Conservation (phyloP, 2,113 vertebrate genomes). For the Ophthalmolycus amberensis region DNA sequence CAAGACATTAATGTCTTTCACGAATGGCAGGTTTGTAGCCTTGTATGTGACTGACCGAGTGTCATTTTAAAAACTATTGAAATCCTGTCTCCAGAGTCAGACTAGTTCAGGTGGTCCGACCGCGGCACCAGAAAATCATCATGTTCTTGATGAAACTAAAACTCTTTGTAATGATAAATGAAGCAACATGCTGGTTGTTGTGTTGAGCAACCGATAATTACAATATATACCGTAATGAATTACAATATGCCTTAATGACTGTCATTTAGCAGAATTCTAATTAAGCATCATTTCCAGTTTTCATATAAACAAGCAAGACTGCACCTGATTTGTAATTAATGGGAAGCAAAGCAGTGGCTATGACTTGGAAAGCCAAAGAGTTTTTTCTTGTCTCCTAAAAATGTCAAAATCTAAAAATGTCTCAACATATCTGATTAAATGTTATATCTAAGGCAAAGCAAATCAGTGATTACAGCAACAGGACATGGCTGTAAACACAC, state of each 20-base stretch:
- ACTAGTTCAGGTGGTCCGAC: slow-evolving; percentile 37
- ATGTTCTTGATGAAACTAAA: slow-evolving; percentile 37
- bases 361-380: neutral
- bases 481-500: neutral
- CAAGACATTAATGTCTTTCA: neutral
- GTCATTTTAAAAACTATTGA: neutral
- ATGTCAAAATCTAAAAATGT: slow-evolving; percentile 7
- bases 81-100: neutral
- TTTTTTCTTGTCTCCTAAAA: neutral
- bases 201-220: slow-evolving; percentile 52
- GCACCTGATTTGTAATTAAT: slow-evolving; percentile 55
- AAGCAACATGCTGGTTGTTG: slow-evolving; percentile 49
- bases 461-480: slow-evolving; percentile 14
- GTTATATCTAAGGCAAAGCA: neutral
- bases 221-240: slow-evolving; percentile 60
- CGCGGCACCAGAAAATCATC: slow-evolving; percentile 40
- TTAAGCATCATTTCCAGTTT: slow-evolving; percentile 63
- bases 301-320: slow-evolving; percentile 55
- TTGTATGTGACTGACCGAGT: too few species aligned
- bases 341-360: slow-evolving; percentile 35
- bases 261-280: slow-evolving; percentile 61
- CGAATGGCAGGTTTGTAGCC: neutral
- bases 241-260: slow-evolving; percentile 57
- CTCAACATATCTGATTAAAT: slow-evolving; percentile 11
- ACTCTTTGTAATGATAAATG: slow-evolving; percentile 57